Conservation (phyloP, 2,888 invertebrate genomes). For the Agonopterix alstromeriana region DNA sequence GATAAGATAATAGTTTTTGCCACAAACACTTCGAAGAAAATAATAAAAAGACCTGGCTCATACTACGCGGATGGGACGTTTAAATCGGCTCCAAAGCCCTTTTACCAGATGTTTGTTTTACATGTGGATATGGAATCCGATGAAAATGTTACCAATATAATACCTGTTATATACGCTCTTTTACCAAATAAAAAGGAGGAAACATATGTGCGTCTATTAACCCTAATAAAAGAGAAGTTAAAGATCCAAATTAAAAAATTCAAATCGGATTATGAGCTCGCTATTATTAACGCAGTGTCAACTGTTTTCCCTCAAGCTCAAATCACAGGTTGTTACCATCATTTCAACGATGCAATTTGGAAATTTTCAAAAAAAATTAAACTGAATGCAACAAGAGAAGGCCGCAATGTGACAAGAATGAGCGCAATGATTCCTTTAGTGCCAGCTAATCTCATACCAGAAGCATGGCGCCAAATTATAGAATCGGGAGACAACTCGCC, state of each 20-base stretch:
- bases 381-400: slow-evolving; percentile 2
- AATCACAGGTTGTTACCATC: slow-evolving; percentile 8
- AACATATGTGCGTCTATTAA: slow-evolving; percentile 6
- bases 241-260: slow-evolving; percentile 4
- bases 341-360: slow-evolving; percentile 7
- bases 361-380: slow-evolving; percentile 5
- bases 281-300: slow-evolving; percentile 3
- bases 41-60: not conserved
- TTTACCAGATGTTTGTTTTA: slow-evolving; percentile 4
- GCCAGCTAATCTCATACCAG: slow-evolving; percentile 5
- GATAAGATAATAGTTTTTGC: not conserved
- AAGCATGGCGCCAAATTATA: slow-evolving; percentile 6
- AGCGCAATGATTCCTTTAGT: slow-evolving; percentile 6
- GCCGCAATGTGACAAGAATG: slow-evolving; percentile 7
- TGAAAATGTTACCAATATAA: not conserved
- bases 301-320: slow-evolving; percentile 5
- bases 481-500: slow-evolving; percentile 1
- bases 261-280: slow-evolving; percentile 8
- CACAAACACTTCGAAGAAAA: not conserved
- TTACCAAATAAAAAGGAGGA: slow-evolving; percentile 4
- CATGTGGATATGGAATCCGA: slow-evolving; percentile 3
- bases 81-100: not conserved
- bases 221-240: slow-evolving; percentile 3
- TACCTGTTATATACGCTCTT: slow-evolving; percentile 5
- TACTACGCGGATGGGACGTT: not conserved